A percentile compares a stretch with the other conserved stretches of the same genome.
Conservation (phyloP, 2,888 invertebrate genomes). For the Morpho deidamia region DNA sequence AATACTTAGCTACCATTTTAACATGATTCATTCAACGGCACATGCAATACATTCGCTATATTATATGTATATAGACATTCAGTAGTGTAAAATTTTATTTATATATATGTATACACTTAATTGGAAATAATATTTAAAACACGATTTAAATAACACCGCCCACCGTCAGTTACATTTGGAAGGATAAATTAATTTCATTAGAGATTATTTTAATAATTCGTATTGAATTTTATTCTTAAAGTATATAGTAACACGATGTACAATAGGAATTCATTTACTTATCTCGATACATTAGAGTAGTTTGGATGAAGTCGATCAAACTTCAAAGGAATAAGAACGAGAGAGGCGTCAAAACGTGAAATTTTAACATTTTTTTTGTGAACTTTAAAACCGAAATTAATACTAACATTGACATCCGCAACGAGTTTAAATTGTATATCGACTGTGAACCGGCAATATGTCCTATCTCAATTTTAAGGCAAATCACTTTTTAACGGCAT, state of each 20-base stretch:
- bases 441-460: too few relatives aligned
- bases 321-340: background rate
- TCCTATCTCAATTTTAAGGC: too few relatives aligned
- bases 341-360: conserved; percentile 27
- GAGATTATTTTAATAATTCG: conserved; percentile 21
- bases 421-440: too few relatives aligned
- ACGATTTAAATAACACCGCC: conserved; percentile 5
- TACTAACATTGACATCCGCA: too few relatives aligned
- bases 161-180: background rate
- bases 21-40: conserved; percentile 16
- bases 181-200: conserved; percentile 17
- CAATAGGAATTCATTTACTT: conserved; percentile 17
- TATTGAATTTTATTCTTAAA: conserved; percentile 16
- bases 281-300: conserved; percentile 6
- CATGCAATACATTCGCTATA: conserved; percentile 6
- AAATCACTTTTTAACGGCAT: too few relatives aligned
- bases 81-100: conserved; percentile 10
- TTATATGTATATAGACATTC: conserved; percentile 8
- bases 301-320: conserved; percentile 2
- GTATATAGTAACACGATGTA: conserved; percentile 14
- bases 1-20: conserved; percentile 36
- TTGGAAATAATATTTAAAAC: conserved; percentile 2
- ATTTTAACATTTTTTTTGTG: conserved; percentile 40
- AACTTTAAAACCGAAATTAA: too few relatives aligned
- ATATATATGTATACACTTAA: background rate